Evolutionary conservation across 2,113 vertebrate genomes (phyloP), one percentile per base, ranked within the genome.

Genomic region (Urocynchramus pylzowi): DNA sequence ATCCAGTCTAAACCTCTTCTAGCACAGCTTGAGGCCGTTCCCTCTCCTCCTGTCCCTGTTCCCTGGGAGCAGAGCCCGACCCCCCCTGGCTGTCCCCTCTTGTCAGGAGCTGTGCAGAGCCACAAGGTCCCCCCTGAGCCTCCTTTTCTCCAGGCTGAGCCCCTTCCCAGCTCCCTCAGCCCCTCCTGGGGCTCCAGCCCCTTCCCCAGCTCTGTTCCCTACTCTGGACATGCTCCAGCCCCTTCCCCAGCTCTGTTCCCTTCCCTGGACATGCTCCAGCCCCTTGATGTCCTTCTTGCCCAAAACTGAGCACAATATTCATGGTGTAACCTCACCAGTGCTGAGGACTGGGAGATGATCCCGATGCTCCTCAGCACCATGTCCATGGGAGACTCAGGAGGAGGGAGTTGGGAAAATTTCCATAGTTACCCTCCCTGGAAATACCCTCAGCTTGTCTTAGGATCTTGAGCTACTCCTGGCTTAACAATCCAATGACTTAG

Each of bases 11-110:
- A 53, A 18, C 13, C 28, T 39, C 11, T 28, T 26, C n/a, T n/a
- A 23, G 44, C 52, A 5, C 60, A 67, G 23, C 28, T 1, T 60
- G 39, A 53, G 42, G 23, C 60, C 0, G 0, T 59, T 67, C 23
- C 27, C 24, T 57, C 39, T 53, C 1, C 16, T 84, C 47, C 57
- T 45, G 22, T 67, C 85, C 49, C 31, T 41, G 77, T 50, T 6
- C 42, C 27, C 16, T 57, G 59, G 12, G 3, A 57, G 44, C 50
- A 89, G 4, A 81, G 27, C 68, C 67, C 0, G 0, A 50, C 6
- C 8, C 42, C 31, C 42, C 23, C 47, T 0, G 0, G 35, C 49
- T 88, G 50, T 47, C 41, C 56, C 13, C 60, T 81, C 60, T 68
- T 89, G 52, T 1, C 77, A 89, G 37, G 68, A 52, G 3, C 1